A percentile compares a stretch with the other conserved stretches of the same genome.
Conservation (phyloP, 2,797 vertebrate species). For the Cacajao melanocephalus region DNA sequence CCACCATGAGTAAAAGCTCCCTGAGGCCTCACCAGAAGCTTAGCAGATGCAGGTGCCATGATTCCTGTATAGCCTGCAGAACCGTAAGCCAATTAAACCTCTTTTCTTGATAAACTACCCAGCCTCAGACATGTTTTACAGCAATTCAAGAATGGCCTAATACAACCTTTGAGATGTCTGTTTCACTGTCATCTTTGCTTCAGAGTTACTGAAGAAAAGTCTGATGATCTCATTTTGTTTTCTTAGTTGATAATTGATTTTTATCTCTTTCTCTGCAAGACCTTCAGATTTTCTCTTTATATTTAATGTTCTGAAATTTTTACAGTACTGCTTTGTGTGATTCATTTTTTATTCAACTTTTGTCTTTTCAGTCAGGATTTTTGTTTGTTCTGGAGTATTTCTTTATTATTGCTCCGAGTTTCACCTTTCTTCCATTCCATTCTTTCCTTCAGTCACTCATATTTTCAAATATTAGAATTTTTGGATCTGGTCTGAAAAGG, state of each 20-base stretch:
- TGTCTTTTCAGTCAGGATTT: not conserved
- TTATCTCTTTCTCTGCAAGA: not conserved
- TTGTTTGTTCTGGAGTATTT: not conserved
- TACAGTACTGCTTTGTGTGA: not conserved
- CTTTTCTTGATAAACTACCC: too few relatives aligned
- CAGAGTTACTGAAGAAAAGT: not conserved
- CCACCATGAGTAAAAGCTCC: too few relatives aligned
- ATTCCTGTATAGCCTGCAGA: too few relatives aligned
- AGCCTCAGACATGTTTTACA: too few relatives aligned
- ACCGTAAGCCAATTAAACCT: too few relatives aligned
- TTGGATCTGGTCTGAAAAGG: not conserved
- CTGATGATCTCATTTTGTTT: not conserved
- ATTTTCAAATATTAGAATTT: not conserved
- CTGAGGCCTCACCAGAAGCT: too few relatives aligned
- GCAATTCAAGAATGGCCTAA: too few relatives aligned
- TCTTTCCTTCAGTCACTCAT: not conserved
- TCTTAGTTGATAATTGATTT: not conserved
- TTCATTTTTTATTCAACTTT: not conserved
- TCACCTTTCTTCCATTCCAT: not conserved
- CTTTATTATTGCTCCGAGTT: not conserved
- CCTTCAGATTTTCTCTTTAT: not conserved
- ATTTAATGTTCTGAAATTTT: not conserved
- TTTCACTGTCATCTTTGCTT: not conserved
- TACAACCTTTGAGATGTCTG: not conserved
- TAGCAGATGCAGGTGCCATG: too few relatives aligned